Percentiles rank a stretch among this genome's conserved stretches.
These are phyloP conservation scores for Apoderus coryli DNA, from an alignment of 2,888 invertebrate species.

Conservation along the genomic window DNA sequence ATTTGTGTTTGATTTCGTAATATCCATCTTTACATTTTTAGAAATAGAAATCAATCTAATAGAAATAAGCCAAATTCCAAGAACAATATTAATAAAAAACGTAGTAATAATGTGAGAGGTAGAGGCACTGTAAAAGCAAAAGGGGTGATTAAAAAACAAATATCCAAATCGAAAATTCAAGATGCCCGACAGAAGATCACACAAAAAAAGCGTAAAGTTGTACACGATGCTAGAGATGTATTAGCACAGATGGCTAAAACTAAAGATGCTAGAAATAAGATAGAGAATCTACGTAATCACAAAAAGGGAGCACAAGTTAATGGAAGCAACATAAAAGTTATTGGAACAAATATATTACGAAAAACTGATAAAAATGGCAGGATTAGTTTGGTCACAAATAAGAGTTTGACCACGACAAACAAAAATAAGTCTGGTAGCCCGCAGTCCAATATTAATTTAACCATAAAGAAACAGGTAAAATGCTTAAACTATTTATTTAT, in stretches of 20 bases:
- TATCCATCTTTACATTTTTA: too few relatives aligned
- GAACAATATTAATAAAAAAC: too few relatives aligned
- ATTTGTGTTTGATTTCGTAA: too few relatives aligned
- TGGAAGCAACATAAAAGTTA: conserved; percentile 28
- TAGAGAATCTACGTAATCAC: conserved; percentile 46
- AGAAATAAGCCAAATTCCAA: too few relatives aligned
- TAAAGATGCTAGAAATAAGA: conserved; percentile 58
- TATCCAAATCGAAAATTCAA: conserved; percentile 30
- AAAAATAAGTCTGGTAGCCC: conserved; percentile 18
- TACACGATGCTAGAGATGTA: conserved; percentile 69
- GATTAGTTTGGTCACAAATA: conserved; percentile 37
- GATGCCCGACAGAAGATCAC: conserved; percentile 72
- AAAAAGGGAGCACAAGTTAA: conserved; percentile 25
- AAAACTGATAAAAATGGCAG: conserved; percentile 39
- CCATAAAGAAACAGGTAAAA: conserved; percentile 31
- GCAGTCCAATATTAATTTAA: conserved; percentile 29
- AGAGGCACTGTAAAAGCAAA: too few relatives aligned
- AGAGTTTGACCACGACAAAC: too few relatives aligned
- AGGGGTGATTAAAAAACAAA: too few relatives aligned
- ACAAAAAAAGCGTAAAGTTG: conserved; percentile 58
- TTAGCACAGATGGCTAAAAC: conserved; percentile 59
- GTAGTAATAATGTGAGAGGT: too few relatives aligned
- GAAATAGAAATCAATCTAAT: too few relatives aligned
- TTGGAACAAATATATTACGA: conserved; percentile 34
- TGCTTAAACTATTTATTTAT: too few relatives aligned